Evolutionary conservation across 2,888 invertebrate genomes (phyloP).

Genomic region (Stenodema calcarata): DNA sequence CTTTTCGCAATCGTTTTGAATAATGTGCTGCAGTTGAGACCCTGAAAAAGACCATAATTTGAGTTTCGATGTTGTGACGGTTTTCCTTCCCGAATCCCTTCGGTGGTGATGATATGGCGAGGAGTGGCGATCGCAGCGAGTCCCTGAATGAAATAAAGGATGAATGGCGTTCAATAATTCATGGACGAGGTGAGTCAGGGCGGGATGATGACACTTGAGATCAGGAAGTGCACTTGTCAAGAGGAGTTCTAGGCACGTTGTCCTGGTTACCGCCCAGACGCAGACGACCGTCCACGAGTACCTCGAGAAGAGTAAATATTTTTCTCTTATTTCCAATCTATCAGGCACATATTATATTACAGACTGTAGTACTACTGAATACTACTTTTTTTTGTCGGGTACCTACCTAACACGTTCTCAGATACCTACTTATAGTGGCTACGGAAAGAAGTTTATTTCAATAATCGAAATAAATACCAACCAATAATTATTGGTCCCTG

Average conservation of each 20-base stretch:
- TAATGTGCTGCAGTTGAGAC: background rate
- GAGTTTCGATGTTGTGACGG: background rate
- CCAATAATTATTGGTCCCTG: too few species aligned
- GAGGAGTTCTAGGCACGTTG: background rate
- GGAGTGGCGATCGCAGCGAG: slow-evolving; percentile 5
- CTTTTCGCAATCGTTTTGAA: background rate
- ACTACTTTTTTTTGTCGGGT: too few species aligned
- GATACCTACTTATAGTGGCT: too few species aligned
- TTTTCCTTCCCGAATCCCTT: background rate
- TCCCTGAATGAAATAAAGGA: background rate
- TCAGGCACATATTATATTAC: too few species aligned
- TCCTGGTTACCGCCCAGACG: background rate
- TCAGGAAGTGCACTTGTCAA: slow-evolving; percentile 17
- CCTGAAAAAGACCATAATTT: background rate
- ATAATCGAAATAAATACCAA: too few species aligned
- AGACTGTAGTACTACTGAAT: too few species aligned
- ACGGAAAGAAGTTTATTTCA: too few species aligned
- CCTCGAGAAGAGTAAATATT: too few species aligned
- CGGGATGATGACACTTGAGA: slow-evolving; percentile 8
- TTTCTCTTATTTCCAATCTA: too few species aligned
- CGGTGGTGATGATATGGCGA: background rate
- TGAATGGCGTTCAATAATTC: slow-evolving; percentile 10
- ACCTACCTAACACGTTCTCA: too few species aligned
- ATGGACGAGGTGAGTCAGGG: background rate
- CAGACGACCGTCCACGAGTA: background rate